A percentile compares a stretch with the other conserved stretches of the same genome.
Evolutionary conservation across 2,888 invertebrate genomes (phyloP).

Genomic region (Matsumyia berberina): DNA sequence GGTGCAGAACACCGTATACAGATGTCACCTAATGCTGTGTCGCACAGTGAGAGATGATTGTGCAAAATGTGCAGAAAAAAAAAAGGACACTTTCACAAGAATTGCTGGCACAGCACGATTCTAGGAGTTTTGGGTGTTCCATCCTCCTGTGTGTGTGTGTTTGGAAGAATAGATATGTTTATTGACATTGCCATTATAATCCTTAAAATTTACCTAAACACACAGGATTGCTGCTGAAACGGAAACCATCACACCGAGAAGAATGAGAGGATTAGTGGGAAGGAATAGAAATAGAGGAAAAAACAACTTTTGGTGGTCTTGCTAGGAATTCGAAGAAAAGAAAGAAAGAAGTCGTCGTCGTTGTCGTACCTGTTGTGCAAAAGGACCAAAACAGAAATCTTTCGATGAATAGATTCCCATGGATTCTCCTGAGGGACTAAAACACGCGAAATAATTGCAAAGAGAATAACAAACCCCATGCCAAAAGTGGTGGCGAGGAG

Average conservation of each 20-base stretch:
- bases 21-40: slow-evolving; percentile 54
- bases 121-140: slow-evolving; percentile 47
- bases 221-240: slow-evolving; percentile 28
- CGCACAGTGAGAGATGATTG: slow-evolving; percentile 57
- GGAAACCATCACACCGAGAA: not conserved
- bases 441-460: slow-evolving; percentile 59
- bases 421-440: slow-evolving; percentile 47
- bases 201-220: slow-evolving; percentile 75
- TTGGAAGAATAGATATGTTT: slow-evolving; percentile 66
- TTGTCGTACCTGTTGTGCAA: slow-evolving; percentile 70
- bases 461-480: slow-evolving; percentile 41
- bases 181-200: slow-evolving; percentile 71
- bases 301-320: slow-evolving; percentile 75
- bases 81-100: slow-evolving; percentile 64
- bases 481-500: slow-evolving; percentile 24
- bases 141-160: not conserved
- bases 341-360: slow-evolving; percentile 49
- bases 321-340: slow-evolving; percentile 31
- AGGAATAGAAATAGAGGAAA: slow-evolving; percentile 61
- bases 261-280: slow-evolving; percentile 43
- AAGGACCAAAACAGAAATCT: slow-evolving; percentile 60
- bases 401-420: slow-evolving; percentile 56
- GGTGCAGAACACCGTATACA: slow-evolving; percentile 42
- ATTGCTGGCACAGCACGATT: slow-evolving; percentile 66
- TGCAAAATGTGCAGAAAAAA: slow-evolving; percentile 29